Base-by-base conservation (phyloP, 2,113 vertebrate genomes). In the Nanorana parkeri region DNA sequence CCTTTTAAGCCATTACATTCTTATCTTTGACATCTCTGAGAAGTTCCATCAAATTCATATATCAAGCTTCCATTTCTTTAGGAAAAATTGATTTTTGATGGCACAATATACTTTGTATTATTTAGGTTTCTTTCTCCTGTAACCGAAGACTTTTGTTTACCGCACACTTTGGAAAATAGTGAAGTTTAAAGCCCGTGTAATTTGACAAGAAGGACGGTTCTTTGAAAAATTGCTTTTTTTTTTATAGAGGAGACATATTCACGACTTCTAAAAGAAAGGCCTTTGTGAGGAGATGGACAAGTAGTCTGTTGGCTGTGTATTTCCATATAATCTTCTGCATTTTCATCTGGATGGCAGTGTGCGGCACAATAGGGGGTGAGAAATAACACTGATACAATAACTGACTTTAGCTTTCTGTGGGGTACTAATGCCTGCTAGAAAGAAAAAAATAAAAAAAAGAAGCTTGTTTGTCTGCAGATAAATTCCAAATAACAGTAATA, bases 401-500 rank as follows among this genome's bases (percentile, higher is more conserved):
- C 80, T 47, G 80, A 26, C 24, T 82, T 75, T 60, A 74, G 60
- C 71, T 75, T 82, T 41, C 80, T 41, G 41, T 74, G 61, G 80
- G 69, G 60, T 74, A 58, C 41, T 74, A 82, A 82, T 75, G 80
- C 41, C 60, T 75, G 20, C 11, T 32, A 28, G 65, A 23, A 66
- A 66, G 10, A 64, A 64, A 64, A 41, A 41, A 41, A 10, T 1
- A 41, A 41, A 8, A n/a, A 64, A 32, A 41, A 63, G 65, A 81
- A 63, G 55, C 24, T 21, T 21, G 13, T 41, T 55, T 74, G 60
- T 74, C 61, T 66, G 8, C 19, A 36, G 64, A 82, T 41, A 71
- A 75, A 75, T 82, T 65, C 47, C 20, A 58, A 82, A 82, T 82
- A 74, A 75, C 52, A 67, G 80, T 82, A 82, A 82, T 82, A 67